Base-by-base conservation (phyloP, 2,888 invertebrate genomes). In the Monoplex corrugatus region DNA sequence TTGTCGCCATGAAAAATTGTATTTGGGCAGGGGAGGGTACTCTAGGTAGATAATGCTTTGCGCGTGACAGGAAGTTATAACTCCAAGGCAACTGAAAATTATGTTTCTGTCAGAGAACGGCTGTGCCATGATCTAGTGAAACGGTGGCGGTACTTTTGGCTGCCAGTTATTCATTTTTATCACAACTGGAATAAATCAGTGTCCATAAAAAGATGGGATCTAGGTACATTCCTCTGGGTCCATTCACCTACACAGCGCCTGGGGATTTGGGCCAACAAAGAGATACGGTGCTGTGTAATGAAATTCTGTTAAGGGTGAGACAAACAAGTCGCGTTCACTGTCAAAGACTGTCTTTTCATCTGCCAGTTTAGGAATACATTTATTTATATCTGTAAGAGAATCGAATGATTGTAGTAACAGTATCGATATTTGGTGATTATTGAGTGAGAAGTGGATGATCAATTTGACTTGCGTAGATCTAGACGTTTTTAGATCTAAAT, bases 201-300 rank as follows among this genome's bases (percentile, higher is more conserved):
- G 35, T n/a, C 45, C 19, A 28, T 50, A 43, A 13, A 43, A 90
- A 78, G 72, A 88, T 90, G 91, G 89, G 87, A 16, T 63, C 89
- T n/a, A 40, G 84, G 35, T 45, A 80, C 35, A 78, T 87, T 82
- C 82, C 87, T 10, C 50, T 78, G 8, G 89, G 90, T 8, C 93
- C 93, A 0, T 95, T 92, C 91, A 89, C 92, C 16, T 92, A 92
- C 85, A 95, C 95, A 28, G 95, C 95, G 84, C 93, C 96, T 6
- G 95, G 95, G 28, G 93, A 94, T 87, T 91, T 96, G 16, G 96
- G 96, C 32, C 90, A 91, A 23, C 93, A 95, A 87, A 91, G 96
- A 43, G 94, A 95, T 45, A 93, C 95, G 5, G 95, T 96, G 96
- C 93, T 96, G 13, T 91, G 93, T 87, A 96, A 95, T 91, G 94